Percentiles rank a stretch among this genome's conserved stretches.
Evolutionary conservation across 2,113 vertebrate species (phyloP).

Genomic region (Heterotis niloticus): DNA sequence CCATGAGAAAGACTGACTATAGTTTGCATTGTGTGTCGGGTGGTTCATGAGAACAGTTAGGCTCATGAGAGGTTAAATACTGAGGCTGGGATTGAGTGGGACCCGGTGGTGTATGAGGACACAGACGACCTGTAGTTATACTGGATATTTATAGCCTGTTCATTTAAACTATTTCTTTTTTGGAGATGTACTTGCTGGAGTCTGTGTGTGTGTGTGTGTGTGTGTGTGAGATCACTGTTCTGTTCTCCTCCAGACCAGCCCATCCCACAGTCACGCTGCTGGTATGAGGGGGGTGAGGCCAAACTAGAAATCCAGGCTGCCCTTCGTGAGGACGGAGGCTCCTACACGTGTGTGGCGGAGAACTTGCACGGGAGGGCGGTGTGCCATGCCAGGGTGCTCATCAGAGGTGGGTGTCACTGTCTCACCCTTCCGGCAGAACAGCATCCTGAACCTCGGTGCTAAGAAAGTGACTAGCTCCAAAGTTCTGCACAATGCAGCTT

Average conservation of each 20-base stretch:
- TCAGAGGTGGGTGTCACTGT: constrained; percentile 64
- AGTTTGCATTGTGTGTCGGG: too few species aligned
- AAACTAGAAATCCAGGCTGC: constrained; percentile 68
- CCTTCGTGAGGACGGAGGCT: constrained; percentile 68
- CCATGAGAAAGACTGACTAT: too few species aligned
- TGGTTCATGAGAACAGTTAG: too few species aligned
- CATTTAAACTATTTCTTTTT: neutral
- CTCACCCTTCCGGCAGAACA: neutral
- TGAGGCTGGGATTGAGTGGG: too few species aligned
- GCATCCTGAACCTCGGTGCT: too few species aligned
- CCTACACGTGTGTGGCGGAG: constrained; percentile 73
- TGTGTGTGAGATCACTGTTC: neutral
- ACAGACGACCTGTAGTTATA: too few species aligned
- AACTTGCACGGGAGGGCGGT: constrained; percentile 66
- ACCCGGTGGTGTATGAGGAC: too few species aligned
- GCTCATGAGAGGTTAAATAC: too few species aligned
- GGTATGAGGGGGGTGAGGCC: constrained; percentile 62
- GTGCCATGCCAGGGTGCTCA: constrained; percentile 69
- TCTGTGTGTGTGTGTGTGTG: neutral
- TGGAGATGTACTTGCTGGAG: neutral
- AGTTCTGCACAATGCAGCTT: too few species aligned
- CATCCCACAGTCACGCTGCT: constrained; percentile 67
- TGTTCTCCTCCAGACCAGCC: constrained; percentile 62
- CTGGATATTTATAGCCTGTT: too few species aligned
- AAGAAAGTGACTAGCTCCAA: too few species aligned